These are phyloP conservation scores for Meiosimyza platycephala DNA, from an alignment of 2,888 invertebrate species.

Conservation along the genomic window DNA sequence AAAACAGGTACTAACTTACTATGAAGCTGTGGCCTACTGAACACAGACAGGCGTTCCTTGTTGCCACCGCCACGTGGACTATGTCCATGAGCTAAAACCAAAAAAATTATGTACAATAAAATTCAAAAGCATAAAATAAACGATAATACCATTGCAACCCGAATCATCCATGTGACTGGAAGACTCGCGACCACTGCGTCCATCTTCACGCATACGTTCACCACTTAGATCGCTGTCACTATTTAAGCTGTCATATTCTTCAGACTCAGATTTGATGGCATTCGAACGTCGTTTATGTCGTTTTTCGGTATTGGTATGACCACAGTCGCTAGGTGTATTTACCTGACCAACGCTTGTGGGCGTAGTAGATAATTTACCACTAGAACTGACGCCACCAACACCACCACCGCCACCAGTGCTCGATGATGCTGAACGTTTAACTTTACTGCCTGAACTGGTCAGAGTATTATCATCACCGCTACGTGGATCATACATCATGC, in stretches of 20 bases:
- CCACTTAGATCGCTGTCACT: slow-evolving; percentile 70
- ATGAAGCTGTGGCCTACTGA: slow-evolving; percentile 70
- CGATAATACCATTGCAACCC: slow-evolving; percentile 55
- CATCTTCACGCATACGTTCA: slow-evolving; percentile 67
- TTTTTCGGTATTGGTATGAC: slow-evolving; percentile 58
- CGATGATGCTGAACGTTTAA: slow-evolving; percentile 53
- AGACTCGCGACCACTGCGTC: slow-evolving; percentile 68
- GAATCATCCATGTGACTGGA: slow-evolving; percentile 69
- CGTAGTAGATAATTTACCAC: slow-evolving; percentile 44
- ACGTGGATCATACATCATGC: slow-evolving; percentile 58
- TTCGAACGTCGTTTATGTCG: slow-evolving; percentile 69
- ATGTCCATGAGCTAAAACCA: slow-evolving; percentile 58
- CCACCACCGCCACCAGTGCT: slow-evolving; percentile 42
- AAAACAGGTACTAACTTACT: slow-evolving; percentile 72
- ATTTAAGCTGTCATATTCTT: slow-evolving; percentile 71
- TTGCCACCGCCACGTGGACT: slow-evolving; percentile 63
- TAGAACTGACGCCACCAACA: slow-evolving; percentile 46
- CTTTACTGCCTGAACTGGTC: slow-evolving; percentile 53
- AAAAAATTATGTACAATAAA: not conserved
- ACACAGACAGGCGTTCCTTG: slow-evolving; percentile 69
- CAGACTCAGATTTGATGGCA: slow-evolving; percentile 71
- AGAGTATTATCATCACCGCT: slow-evolving; percentile 56
- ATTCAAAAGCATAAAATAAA: not conserved
- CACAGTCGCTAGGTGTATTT: slow-evolving; percentile 49
- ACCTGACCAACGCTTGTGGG: slow-evolving; percentile 35